A percentile compares a stretch with the other conserved stretches of the same genome.
Conservation (phyloP, 2,113 vertebrate genomes). For the Nettapus auritus region DNA sequence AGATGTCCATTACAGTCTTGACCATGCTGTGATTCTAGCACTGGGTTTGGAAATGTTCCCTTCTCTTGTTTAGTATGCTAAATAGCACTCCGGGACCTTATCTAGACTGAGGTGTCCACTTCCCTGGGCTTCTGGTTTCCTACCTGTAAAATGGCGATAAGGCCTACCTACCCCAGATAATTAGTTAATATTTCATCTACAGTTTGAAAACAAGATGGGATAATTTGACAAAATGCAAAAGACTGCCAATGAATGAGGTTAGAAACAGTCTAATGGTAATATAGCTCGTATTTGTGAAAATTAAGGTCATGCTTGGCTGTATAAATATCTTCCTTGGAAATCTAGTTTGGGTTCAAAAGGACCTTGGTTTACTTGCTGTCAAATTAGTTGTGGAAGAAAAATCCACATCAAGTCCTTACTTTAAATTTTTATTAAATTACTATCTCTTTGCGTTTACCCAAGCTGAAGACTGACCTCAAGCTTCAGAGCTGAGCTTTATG, state of each 20-base stretch:
- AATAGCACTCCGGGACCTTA: background rate
- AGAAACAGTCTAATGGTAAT: background rate
- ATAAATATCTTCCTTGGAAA: background rate
- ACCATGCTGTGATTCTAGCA: background rate
- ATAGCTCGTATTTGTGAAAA: background rate
- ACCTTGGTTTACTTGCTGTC: rapidly evolving
- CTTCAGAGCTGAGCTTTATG: background rate
- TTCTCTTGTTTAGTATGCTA: background rate
- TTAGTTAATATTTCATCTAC: background rate
- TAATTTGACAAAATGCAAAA: background rate
- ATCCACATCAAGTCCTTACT: background rate
- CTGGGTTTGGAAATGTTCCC: background rate
- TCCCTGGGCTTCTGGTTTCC: background rate
- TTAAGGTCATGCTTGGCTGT: background rate
- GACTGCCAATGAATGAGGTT: background rate
- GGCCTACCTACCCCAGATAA: background rate
- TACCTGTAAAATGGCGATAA: background rate
- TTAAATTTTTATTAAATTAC: background rate
- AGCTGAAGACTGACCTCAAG: background rate
- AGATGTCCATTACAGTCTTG: background rate
- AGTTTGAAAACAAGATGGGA: background rate
- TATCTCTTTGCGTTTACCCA: background rate
- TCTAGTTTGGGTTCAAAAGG: background rate
- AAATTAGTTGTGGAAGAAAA: background rate
- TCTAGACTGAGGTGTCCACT: background rate